Evolutionary conservation across 2,888 invertebrate species (phyloP), one percentile per base, ranked within the genome.

Genomic region (Limnephilus lunatus): DNA sequence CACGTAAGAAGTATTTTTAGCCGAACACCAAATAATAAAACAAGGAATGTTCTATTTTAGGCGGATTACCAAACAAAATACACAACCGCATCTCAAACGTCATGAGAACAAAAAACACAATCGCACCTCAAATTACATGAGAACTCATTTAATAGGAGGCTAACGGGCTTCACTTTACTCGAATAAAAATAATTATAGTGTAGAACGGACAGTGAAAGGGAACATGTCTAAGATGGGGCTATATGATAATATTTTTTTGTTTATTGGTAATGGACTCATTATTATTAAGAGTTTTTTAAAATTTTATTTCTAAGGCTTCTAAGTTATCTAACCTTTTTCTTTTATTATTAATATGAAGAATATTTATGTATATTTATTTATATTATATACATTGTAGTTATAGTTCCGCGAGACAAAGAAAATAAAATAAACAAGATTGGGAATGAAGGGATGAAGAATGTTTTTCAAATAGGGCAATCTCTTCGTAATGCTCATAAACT

Each of bases 1-100:
- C 82, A 39, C 85, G 32, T 85, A 87, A 31, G 85, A 48, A 87
- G 87, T 87, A 87, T 87, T 87, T 87, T 87, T 87, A 87, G 31
- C 68, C 15, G 48, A 86, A 86, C 85, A 35, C 86, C 15, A 31
- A 53, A 44, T 44, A 86, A 86, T 44, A 86, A 86, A 86, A 86
- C 48, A 86, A 86, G 25, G 25, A 48, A 86, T 48, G 86, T 53
- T 83, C 44, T 86, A 86, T 48, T 86, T 86, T 53, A 48, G 15
- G 86, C 30, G 68, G 68, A 25, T 68, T 68, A 11, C 68, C 68
- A 25, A 68, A 68, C 68, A 68, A 68, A 68, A 68, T 25, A 68
- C n/a, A n/a, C 68, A n/a, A 68, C 25, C 68, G 68, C 68, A 68
- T 25, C 1, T 68, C 68, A 68, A 68, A 68, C 68, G 25, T 7